These are phyloP conservation scores for Hydrolagus affinis DNA, from an alignment of 2,113 vertebrate species.

Conservation along the genomic window DNA sequence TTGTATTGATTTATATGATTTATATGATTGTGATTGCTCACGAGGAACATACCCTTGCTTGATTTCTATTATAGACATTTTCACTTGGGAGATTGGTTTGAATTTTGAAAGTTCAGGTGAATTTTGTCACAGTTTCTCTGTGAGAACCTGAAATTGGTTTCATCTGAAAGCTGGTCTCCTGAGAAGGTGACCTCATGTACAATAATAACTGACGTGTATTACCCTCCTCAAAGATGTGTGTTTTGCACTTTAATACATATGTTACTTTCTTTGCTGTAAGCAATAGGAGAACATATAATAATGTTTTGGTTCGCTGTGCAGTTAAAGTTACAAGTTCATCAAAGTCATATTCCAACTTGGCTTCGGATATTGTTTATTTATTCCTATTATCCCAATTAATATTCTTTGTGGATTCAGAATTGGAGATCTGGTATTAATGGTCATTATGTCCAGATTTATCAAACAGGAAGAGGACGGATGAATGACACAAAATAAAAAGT, in stretches of 20 bases:
- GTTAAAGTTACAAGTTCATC: neutral
- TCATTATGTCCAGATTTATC: too few relatives aligned
- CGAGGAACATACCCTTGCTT: neutral
- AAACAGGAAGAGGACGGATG: too few relatives aligned
- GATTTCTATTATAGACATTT: neutral
- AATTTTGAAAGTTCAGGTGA: neutral
- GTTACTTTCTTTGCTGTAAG: neutral
- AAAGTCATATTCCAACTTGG: neutral
- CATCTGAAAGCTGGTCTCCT: neutral
- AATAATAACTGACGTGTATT: neutral
- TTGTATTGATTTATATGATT: neutral
- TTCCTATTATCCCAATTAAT: neutral
- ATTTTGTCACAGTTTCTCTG: neutral
- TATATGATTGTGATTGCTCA: neutral
- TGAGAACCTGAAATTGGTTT: neutral
- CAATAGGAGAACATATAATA: too few relatives aligned
- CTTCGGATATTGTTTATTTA: neutral
- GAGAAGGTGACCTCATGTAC: neutral
- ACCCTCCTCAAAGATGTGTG: neutral
- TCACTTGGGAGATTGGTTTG: neutral
- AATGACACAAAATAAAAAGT: too few relatives aligned
- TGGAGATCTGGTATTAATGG: too few relatives aligned
- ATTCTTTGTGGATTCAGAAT: neutral
- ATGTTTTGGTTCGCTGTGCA: too few relatives aligned
- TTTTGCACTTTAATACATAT: neutral